phyloP scores from a whole-genome alignment of 2,797 vertebrate species.

The Percopsis omiscomaycus region DNA sequence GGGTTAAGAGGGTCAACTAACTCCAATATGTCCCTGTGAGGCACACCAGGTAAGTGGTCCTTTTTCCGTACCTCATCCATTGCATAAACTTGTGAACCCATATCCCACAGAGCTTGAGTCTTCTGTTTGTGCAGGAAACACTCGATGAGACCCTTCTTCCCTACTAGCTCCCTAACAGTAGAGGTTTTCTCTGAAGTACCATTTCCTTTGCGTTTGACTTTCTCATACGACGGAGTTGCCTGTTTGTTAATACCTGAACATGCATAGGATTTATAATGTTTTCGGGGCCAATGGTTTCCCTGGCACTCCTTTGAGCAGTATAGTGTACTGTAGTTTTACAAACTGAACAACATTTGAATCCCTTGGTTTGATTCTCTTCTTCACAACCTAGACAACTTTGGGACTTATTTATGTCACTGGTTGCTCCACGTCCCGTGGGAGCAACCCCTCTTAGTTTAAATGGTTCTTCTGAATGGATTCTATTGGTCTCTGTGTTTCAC shows the following conservation, averaged over 20 bases:
- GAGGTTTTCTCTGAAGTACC: not conserved
- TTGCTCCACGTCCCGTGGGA: constrained; percentile 9
- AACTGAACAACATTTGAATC: constrained; percentile 14
- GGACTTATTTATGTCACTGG: constrained; percentile 7
- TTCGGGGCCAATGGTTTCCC: constrained; percentile 18
- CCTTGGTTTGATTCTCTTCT: not conserved
- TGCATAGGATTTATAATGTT: constrained; percentile 3
- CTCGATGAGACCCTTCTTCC: constrained; percentile 13
- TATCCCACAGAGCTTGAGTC: constrained; percentile 28
- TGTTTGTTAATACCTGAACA: not conserved
- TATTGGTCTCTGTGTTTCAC: constrained; percentile 1
- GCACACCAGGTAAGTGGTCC: not conserved
- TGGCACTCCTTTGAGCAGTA: constrained; percentile 29
- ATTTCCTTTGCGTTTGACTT: not conserved
- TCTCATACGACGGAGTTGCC: not conserved
- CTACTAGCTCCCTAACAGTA: not conserved
- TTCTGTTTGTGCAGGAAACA: constrained; percentile 11
- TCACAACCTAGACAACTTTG: constrained; percentile 16
- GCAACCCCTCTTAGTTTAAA: constrained; percentile 34
- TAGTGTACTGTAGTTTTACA: constrained; percentile 13
- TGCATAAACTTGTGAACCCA: constrained; percentile 27
- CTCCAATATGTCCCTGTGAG: constrained; percentile 10
- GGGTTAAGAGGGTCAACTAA: constrained; percentile 11
- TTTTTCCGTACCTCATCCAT: constrained; percentile 19
- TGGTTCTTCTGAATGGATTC: not conserved